Evolutionary conservation across 2,888 invertebrate genomes (phyloP), one percentile per base, ranked within the genome.

Genomic region (Acleris literana): DNA sequence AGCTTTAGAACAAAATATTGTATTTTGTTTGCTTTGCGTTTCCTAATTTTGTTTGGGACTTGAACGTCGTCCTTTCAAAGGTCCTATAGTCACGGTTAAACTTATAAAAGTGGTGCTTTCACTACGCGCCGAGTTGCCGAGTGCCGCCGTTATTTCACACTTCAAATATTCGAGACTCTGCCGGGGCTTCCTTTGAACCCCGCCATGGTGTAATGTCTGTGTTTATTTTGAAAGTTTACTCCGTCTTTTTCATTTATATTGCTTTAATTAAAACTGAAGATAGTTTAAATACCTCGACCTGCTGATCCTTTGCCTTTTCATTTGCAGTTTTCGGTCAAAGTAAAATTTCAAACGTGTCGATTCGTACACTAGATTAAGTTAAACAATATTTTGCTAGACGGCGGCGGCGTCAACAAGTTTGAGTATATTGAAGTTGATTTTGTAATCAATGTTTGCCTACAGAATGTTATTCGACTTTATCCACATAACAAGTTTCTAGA

Each of bases 141-240:
- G 71, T 69, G 72, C 68, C 65, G 69, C 67, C 72, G 76, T 80
- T 76, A 79, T 78, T 82, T 82, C 76, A 83, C 81, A 80, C 81
- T 81, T 81, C 72, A 76, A 74, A 76, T 81, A 78, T 79, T 84
- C 80, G 75, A 79, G 77, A 77, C 74, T 61, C 69, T 67, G 69
- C 69, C 59, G 68, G n/a, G 70, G 67, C 68, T 68, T 72, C 75
- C 80, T 83, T 84, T 86, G 81, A 82, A 79, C 78, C 72, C 72
- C 71, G 69, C 64, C 72, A 70, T 74, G 63, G 75, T 74, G 68
- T 74, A 74, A 76, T 78, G 76, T 80, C 74, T 79, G 72, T 74
- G 74, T 80, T 78, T 77, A 79, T 76, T 77, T 69, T 73, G 58
- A 69, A 68, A 64, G 61, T 64, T 64, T 57, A 48, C 64, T 53